Conservation (phyloP, 2,797 vertebrate species). For the Anas flavirostris region DNA sequence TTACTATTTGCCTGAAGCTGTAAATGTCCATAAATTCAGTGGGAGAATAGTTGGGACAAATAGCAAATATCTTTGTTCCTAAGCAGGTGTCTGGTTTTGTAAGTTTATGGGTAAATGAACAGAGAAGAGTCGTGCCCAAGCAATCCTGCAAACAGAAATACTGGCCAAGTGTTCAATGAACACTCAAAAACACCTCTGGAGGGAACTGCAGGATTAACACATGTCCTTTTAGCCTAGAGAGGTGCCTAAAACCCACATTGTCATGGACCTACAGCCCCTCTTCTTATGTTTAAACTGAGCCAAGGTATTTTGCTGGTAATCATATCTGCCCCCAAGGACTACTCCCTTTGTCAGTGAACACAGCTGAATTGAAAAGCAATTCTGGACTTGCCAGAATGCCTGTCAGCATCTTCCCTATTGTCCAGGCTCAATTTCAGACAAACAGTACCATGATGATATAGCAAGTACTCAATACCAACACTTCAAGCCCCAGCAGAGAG, state of each 20-base stretch:
- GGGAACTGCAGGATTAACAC: background rate
- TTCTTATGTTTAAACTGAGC: background rate
- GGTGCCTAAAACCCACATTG: background rate
- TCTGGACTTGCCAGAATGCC: slow-evolving; percentile 17
- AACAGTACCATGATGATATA: slow-evolving; percentile 23
- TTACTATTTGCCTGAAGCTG: background rate
- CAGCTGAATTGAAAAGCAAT: slow-evolving; percentile 26
- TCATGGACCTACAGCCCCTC: background rate
- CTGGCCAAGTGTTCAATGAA: background rate
- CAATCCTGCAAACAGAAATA: background rate
- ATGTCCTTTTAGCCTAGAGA: background rate
- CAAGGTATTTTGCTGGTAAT: slow-evolving; percentile 25
- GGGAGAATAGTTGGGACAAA: background rate
- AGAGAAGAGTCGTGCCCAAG: background rate
- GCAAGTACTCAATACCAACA: slow-evolving; percentile 32
- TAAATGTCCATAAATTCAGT: background rate
- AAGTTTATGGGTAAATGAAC: background rate
- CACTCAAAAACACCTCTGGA: background rate
- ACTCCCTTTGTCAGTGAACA: slow-evolving; percentile 5
- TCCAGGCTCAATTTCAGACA: slow-evolving; percentile 51
- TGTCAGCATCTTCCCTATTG: background rate
- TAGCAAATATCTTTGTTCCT: background rate
- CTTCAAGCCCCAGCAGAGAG: slow-evolving; percentile 46
- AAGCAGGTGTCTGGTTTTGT: background rate
- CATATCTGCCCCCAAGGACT: background rate